Percentiles rank a stretch among this genome's conserved stretches.
Evolutionary conservation across 2,113 vertebrate genomes (phyloP).

Genomic region (Leptosomus discolor): DNA sequence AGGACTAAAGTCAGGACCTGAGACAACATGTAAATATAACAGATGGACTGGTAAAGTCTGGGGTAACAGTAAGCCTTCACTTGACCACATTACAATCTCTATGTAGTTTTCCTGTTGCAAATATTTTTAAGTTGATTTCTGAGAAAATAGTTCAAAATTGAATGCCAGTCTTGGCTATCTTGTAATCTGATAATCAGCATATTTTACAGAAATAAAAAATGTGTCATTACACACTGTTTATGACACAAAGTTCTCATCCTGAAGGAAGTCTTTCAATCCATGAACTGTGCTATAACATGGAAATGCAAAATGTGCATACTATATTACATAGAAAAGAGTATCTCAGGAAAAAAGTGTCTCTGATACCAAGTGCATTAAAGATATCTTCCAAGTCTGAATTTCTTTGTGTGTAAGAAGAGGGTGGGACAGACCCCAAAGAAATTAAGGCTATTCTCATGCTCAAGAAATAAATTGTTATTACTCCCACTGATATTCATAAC

Average conservation of each 20-base stretch:
- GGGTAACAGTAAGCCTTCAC: accelerated
- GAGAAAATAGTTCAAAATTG: not conserved
- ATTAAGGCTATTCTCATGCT: not conserved
- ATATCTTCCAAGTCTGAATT: not conserved
- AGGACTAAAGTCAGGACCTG: not conserved
- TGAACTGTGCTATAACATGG: not conserved
- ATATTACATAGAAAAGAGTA: not conserved
- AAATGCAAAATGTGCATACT: not conserved
- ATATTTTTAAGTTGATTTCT: not conserved
- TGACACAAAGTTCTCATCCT: not conserved
- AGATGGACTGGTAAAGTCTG: not conserved
- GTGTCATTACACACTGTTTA: not conserved
- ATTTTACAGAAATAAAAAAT: not conserved
- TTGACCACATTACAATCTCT: not conserved
- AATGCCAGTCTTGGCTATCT: not conserved
- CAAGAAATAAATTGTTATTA: not conserved
- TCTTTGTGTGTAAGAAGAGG: not conserved
- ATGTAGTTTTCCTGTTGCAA: not conserved
- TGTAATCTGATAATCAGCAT: not conserved
- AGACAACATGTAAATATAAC: not conserved
- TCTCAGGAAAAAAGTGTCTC: not conserved
- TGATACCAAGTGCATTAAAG: not conserved
- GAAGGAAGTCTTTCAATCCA: not conserved
- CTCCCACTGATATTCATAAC: not conserved
- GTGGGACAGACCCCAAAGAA: not conserved